A percentile compares a stretch with the other conserved stretches of the same genome.
These are phyloP conservation scores for Hermaeophaga mercurialis DNA, from an alignment of 2,888 invertebrate species.

Conservation along the genomic window DNA sequence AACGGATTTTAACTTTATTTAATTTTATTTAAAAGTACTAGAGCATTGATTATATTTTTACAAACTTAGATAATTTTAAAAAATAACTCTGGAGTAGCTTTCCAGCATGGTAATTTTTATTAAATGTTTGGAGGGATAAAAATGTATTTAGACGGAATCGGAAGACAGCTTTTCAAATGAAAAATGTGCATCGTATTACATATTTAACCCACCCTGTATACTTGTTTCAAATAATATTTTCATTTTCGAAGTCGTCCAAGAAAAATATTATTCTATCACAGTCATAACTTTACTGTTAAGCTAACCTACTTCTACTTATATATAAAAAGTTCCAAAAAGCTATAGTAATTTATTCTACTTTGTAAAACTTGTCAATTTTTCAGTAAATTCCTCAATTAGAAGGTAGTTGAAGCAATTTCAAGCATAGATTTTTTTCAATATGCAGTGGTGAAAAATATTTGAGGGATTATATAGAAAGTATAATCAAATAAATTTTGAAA, in stretches of 20 bases:
- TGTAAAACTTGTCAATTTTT: slow-evolving; percentile 25
- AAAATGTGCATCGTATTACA: too few relatives aligned
- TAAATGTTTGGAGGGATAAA: not conserved
- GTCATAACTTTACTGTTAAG: slow-evolving; percentile 29
- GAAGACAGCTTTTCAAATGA: not conserved
- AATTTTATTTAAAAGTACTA: too few relatives aligned
- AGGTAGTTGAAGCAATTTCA: slow-evolving; percentile 26
- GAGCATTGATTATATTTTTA: too few relatives aligned
- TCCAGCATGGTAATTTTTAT: too few relatives aligned
- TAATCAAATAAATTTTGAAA: not conserved
- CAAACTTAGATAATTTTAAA: too few relatives aligned
- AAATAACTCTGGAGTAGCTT: too few relatives aligned
- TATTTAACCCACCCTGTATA: slow-evolving; percentile 6
- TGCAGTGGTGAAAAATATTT: slow-evolving; percentile 19
- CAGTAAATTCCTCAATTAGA: slow-evolving; percentile 17
- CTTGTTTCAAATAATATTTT: slow-evolving; percentile 12
- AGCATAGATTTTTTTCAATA: slow-evolving; percentile 20
- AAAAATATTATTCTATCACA: slow-evolving; percentile 32
- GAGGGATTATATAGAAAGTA: slow-evolving; percentile 3
- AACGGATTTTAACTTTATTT: too few relatives aligned
- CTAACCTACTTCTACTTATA: slow-evolving; percentile 23
- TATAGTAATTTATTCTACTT: slow-evolving; percentile 28
- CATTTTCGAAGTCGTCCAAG: slow-evolving; percentile 22
- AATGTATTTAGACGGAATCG: not conserved
- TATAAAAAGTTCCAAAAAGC: slow-evolving; percentile 33